Percentiles rank a stretch among this genome's conserved stretches.
Evolutionary conservation across 2,113 vertebrate species (phyloP).

Genomic region (Lanius collurio): DNA sequence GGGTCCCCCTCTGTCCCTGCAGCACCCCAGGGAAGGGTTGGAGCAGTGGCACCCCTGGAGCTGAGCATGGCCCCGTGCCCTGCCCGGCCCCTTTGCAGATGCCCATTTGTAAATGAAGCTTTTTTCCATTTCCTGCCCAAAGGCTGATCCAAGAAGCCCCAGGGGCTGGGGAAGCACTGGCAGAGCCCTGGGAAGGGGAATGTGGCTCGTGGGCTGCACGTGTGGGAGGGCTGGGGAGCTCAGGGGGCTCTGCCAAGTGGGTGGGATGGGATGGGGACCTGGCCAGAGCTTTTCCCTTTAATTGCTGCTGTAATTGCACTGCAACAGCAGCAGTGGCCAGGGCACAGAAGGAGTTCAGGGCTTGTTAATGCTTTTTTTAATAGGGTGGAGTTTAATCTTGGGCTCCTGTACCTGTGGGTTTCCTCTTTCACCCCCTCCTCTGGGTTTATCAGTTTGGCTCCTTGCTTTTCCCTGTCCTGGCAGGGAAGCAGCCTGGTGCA

Average conservation of each 20-base stretch:
- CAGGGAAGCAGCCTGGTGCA: accelerated
- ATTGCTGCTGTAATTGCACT: not conserved
- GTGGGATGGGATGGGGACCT: not conserved
- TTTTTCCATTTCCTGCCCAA: not conserved
- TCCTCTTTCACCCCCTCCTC: not conserved
- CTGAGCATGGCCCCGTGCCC: not conserved
- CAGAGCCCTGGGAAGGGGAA: not conserved
- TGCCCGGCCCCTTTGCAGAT: not conserved
- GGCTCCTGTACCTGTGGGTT: not conserved
- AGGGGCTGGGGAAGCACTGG: not conserved
- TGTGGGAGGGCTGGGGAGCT: not conserved
- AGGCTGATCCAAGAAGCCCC: not conserved
- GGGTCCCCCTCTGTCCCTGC: not conserved
- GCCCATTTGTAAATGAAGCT: not conserved
- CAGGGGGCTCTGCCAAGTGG: not conserved
- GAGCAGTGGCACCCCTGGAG: not conserved
- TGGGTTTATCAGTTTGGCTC: not conserved
- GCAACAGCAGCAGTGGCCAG: not conserved
- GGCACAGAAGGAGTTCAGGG: not conserved
- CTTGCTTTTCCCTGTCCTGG: not conserved
- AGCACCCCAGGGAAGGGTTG: not conserved
- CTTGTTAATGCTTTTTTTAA: not conserved
- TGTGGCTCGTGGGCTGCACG: not conserved
- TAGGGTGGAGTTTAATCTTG: not conserved
- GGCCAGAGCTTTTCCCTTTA: not conserved